phyloP scores from a whole-genome alignment of 2,888 invertebrate species.

The Ornithoptera alexandrae region DNA sequence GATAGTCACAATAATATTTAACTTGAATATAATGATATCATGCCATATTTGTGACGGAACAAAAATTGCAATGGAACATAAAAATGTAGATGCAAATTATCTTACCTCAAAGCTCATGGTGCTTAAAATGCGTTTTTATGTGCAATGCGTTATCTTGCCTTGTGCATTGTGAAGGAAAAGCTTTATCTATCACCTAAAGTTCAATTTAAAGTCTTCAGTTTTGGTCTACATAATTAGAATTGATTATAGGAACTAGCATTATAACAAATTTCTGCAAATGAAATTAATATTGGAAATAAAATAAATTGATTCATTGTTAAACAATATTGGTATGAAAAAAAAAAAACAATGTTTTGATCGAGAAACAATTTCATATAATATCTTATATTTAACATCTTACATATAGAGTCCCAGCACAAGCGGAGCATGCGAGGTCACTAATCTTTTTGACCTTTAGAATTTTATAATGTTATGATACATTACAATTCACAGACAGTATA shows the following conservation, averaged over 20 bases:
- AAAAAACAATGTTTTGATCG: slow-evolving; percentile 53
- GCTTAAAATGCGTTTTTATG: slow-evolving; percentile 40
- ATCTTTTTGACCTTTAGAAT: slow-evolving; percentile 13
- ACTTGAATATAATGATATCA: background rate
- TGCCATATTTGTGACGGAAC: slow-evolving; percentile 25
- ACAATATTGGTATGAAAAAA: background rate
- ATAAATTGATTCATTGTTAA: too few species aligned
- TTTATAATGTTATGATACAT: slow-evolving; percentile 12
- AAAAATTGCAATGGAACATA: slow-evolving; percentile 36
- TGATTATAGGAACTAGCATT: too few species aligned
- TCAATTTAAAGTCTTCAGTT: too few species aligned
- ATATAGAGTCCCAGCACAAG: slow-evolving; percentile 56
- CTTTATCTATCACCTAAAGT: background rate
- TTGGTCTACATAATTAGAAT: too few species aligned
- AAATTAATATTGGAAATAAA: too few species aligned
- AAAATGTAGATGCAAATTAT: slow-evolving; percentile 45
- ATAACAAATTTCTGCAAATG: too few species aligned
- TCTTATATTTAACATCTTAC: slow-evolving; percentile 67
- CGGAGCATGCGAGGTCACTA: slow-evolving; percentile 43
- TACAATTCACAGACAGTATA: slow-evolving; percentile 5
- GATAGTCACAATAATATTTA: background rate
- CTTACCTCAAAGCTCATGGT: slow-evolving; percentile 52
- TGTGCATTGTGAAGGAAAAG: slow-evolving; percentile 8
- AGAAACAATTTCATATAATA: slow-evolving; percentile 72
- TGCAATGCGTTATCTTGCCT: slow-evolving; percentile 29